These are phyloP conservation scores for Halocynthia roretzi DNA, from an alignment of 23 tunicate species.

Conservation along the genomic window DNA sequence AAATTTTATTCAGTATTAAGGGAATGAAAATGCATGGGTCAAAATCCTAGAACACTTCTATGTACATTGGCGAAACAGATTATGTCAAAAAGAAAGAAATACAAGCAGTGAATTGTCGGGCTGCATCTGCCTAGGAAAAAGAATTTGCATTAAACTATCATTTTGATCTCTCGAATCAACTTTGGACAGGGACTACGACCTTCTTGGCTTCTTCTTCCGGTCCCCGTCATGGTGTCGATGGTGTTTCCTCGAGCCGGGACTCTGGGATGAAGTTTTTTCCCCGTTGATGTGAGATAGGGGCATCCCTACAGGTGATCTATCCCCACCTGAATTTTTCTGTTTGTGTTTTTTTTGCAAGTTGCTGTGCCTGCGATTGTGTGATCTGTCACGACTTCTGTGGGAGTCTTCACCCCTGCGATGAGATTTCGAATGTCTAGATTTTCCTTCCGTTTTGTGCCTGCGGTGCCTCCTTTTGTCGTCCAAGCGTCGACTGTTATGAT, in stretches of 20 bases:
- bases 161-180: not conserved
- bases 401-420: conserved; percentile 6
- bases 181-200: not conserved
- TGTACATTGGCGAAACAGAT: too few relatives aligned
- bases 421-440: conserved; percentile 4
- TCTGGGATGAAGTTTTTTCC: not conserved
- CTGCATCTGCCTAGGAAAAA: too few relatives aligned
- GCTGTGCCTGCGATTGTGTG: conserved; percentile 6
- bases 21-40: too few relatives aligned
- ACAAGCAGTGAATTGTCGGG: too few relatives aligned
- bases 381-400: not conserved
- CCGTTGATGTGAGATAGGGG: conserved; percentile 4
- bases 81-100: too few relatives aligned
- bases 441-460: not conserved
- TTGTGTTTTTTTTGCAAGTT: conserved; percentile 7
- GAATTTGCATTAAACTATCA: too few relatives aligned
- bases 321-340: conserved; percentile 5
- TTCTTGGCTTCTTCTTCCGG: conserved; percentile 3
- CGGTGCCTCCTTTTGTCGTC: not conserved
- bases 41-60: too few relatives aligned
- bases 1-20: too few relatives aligned
- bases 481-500: conserved; percentile 8
- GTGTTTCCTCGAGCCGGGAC: conserved; percentile 7
- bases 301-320: conserved; percentile 1
- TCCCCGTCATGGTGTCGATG: conserved; percentile 6